Evolutionary conservation across 2,113 vertebrate genomes (phyloP).

Genomic region (Oreochromis aureus): DNA sequence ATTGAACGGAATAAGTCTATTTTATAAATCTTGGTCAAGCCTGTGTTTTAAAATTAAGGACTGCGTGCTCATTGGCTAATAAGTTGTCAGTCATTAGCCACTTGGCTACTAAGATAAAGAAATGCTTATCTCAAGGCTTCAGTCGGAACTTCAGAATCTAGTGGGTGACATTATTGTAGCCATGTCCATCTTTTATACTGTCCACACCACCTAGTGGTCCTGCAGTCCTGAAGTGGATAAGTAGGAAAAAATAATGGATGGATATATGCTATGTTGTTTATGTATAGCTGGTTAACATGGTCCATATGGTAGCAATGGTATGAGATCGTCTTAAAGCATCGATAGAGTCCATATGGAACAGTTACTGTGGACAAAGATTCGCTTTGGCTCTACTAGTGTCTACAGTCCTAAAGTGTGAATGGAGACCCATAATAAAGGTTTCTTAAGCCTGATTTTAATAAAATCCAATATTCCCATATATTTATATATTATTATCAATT

Average conservation of each 20-base stretch:
- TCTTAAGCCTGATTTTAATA: neutral
- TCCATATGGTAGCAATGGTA: neutral
- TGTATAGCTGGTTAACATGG: neutral
- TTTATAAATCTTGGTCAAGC: neutral
- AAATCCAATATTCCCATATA: neutral
- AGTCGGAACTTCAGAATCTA: neutral
- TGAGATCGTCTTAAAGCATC: neutral
- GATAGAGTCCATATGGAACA: neutral
- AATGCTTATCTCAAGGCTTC: neutral
- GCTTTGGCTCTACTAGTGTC: neutral
- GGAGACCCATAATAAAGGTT: neutral
- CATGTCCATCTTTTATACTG: neutral
- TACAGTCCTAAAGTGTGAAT: neutral
- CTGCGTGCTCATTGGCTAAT: neutral
- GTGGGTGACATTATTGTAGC: neutral
- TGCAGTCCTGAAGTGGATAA: neutral
- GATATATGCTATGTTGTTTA: neutral
- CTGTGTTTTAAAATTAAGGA: neutral
- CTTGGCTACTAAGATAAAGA: neutral
- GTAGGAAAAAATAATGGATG: neutral
- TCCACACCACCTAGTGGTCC: neutral
- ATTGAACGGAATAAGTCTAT: neutral
- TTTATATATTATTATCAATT: neutral
- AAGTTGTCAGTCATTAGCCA: neutral
- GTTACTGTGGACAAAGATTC: neutral